Percentiles rank a stretch among this genome's conserved stretches.
phyloP scores from a whole-genome alignment of 2,888 invertebrate species.

The Amphimallon solstitiale region DNA sequence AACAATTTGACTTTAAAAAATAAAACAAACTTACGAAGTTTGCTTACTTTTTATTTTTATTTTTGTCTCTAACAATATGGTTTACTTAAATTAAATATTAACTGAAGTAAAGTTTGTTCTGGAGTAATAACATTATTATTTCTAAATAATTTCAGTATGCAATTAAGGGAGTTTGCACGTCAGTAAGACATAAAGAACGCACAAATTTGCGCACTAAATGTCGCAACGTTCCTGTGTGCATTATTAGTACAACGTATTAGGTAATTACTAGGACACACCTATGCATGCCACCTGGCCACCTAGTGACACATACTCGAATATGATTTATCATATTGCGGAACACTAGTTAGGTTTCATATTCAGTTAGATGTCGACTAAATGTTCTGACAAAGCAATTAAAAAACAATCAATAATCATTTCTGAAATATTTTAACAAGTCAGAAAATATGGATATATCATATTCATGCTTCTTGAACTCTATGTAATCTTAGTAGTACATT shows the following conservation, averaged over 20 bases:
- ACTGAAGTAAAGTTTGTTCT: neutral
- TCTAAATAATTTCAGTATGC: conserved; percentile 13
- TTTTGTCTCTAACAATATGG: too few species aligned
- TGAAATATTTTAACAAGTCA: neutral
- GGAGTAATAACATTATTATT: conserved; percentile 6
- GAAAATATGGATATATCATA: too few species aligned
- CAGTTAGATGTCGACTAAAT: too few species aligned
- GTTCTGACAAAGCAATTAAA: conserved; percentile 1
- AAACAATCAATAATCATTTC: neutral
- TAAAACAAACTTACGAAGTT: too few species aligned
- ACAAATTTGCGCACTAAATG: conserved; percentile 21
- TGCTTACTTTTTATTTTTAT: too few species aligned
- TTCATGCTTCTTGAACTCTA: too few species aligned
- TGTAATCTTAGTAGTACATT: too few species aligned
- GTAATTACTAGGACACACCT: conserved; percentile 42
- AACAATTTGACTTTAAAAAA: too few species aligned
- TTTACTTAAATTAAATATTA: too few species aligned
- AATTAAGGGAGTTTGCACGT: conserved; percentile 11
- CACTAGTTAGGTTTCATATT: neutral
- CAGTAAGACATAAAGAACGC: conserved; percentile 11
- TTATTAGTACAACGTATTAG: conserved; percentile 36
- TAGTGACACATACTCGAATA: conserved; percentile 30
- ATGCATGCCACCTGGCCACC: conserved; percentile 29
- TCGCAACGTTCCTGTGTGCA: conserved; percentile 15
- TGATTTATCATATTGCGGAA: conserved; percentile 28